phyloP scores from a whole-genome alignment of 1,140 invertebrate species.

The Drosophila busckii region DNA sequence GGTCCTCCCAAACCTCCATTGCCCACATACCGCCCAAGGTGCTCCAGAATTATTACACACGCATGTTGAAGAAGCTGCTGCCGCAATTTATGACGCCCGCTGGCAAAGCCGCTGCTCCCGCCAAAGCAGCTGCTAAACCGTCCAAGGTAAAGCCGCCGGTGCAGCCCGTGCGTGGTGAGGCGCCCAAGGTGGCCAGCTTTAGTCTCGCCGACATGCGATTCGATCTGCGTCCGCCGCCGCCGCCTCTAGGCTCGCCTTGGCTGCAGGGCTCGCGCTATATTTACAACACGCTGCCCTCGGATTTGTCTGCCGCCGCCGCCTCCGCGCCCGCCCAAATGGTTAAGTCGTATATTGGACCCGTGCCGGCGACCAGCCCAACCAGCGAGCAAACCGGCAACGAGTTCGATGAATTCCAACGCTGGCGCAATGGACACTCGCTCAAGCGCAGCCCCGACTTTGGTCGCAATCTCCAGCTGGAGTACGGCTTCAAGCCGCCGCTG shows the following conservation, averaged over 20 bases:
- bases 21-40: slow-evolving; percentile 63
- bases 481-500: slow-evolving; percentile 89
- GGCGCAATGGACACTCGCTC: slow-evolving; percentile 66
- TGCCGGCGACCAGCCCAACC: slow-evolving; percentile 61
- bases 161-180: slow-evolving; percentile 46
- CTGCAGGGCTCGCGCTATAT: slow-evolving; percentile 63
- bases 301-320: slow-evolving; percentile 51
- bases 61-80: slow-evolving; percentile 69
- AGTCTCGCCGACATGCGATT: slow-evolving; percentile 63
- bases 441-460: slow-evolving; percentile 80
- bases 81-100: slow-evolving; percentile 35
- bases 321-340: slow-evolving; percentile 44
- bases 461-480: slow-evolving; percentile 86
- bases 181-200: slow-evolving; percentile 57
- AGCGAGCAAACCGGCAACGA: slow-evolving; percentile 27
- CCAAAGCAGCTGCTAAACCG: slow-evolving; percentile 1
- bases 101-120: slow-evolving; percentile 22
- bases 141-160: slow-evolving; percentile 33
- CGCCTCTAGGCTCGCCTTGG: slow-evolving; percentile 57
- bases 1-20: slow-evolving; percentile 32
- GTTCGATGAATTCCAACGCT: slow-evolving; percentile 80
- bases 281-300: slow-evolving; percentile 65
- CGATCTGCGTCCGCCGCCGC: slow-evolving; percentile 64
- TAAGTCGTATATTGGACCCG: slow-evolving; percentile 52
- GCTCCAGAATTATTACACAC: slow-evolving; percentile 63